Evolutionary conservation across 2,113 vertebrate species (phyloP).

Genomic region (Syngnathoides biaculeatus): DNA sequence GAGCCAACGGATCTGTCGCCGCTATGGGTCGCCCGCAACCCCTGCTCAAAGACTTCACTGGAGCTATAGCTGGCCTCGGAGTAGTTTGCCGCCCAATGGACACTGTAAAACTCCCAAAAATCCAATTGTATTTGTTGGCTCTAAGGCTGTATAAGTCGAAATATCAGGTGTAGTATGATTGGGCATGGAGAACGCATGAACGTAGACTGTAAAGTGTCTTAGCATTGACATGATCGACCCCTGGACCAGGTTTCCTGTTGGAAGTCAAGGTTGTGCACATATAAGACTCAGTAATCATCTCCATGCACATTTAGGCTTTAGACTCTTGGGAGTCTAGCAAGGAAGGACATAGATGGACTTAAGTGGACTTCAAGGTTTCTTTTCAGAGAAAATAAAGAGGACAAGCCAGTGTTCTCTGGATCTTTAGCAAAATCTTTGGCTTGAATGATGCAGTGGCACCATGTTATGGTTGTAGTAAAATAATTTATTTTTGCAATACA

Average conservation of each 20-base stretch:
- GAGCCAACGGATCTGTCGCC: slow-evolving; percentile 54
- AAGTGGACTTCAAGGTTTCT: slow-evolving; percentile 69
- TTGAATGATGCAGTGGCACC: slow-evolving; percentile 59
- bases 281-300: slow-evolving; percentile 62
- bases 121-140: not conserved
- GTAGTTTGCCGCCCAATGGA: not conserved
- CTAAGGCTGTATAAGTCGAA: slow-evolving; percentile 13
- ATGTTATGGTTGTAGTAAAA: slow-evolving; percentile 13
- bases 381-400: slow-evolving; percentile 17
- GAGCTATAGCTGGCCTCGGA: not conserved
- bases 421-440: slow-evolving; percentile 50
- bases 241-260: slow-evolving; percentile 64
- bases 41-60: slow-evolving; percentile 29
- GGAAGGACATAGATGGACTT: slow-evolving; percentile 54
- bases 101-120: not conserved
- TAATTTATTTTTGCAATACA: not conserved
- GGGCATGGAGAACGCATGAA: slow-evolving; percentile 39
- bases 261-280: slow-evolving; percentile 60
- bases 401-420: slow-evolving; percentile 33
- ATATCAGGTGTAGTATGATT: slow-evolving; percentile 32
- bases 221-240: slow-evolving; percentile 61
- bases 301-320: slow-evolving; percentile 63
- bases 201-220: no score
- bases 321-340: slow-evolving; percentile 43
- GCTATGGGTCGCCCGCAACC: slow-evolving; percentile 10